These are phyloP conservation scores for Polydrusus tereticollis DNA, from an alignment of 2,888 invertebrate species.

Conservation along the genomic window DNA sequence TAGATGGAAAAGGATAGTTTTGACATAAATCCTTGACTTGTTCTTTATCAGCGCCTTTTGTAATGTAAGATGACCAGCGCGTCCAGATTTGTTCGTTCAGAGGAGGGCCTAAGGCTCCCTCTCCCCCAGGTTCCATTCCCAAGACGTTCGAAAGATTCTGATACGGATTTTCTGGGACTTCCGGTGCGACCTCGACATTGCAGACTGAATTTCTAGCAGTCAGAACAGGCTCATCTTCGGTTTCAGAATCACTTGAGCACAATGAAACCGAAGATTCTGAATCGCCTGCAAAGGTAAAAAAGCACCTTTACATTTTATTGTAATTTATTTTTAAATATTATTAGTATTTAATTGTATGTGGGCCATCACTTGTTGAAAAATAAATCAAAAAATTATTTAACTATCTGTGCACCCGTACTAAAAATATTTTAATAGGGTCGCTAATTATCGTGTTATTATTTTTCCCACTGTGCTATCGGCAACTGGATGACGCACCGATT, in stretches of 20 bases:
- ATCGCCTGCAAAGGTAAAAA: not conserved
- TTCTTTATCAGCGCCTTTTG: not conserved
- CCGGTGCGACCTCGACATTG: not conserved
- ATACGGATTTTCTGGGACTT: not conserved
- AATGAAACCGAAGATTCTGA: not conserved
- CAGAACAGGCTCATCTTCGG: not conserved
- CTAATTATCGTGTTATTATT: not conserved
- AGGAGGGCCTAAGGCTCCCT: not conserved
- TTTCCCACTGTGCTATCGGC: not conserved
- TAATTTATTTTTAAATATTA: not conserved
- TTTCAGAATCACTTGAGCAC: not conserved
- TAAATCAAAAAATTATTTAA: not conserved
- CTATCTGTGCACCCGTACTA: not conserved
- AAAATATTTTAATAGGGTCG: not conserved
- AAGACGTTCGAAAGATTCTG: not conserved
- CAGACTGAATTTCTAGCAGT: not conserved
- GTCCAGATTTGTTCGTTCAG: not conserved
- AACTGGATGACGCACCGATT: not conserved
- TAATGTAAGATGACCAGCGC: not conserved
- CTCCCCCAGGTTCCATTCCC: not conserved
- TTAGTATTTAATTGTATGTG: not conserved
- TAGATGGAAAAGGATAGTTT: not conserved
- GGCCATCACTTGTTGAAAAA: not conserved
- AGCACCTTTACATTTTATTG: not conserved
- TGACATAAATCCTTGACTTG: not conserved